Percentiles rank a stretch among this genome's conserved stretches.
Evolutionary conservation across 2,113 vertebrate genomes (phyloP).

Genomic region (Halichoeres trimaculatus): DNA sequence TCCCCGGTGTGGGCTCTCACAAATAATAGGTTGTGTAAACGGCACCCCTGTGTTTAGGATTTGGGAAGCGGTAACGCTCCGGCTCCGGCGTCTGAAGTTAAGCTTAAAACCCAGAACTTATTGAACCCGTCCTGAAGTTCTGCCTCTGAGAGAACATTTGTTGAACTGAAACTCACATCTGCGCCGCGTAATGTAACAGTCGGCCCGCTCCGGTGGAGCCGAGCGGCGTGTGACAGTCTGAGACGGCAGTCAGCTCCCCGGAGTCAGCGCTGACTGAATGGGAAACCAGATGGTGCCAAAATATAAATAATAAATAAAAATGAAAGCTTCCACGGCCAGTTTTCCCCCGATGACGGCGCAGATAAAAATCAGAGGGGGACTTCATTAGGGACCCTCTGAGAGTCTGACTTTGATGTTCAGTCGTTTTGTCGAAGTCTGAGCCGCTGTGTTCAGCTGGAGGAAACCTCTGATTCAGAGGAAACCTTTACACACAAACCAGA

Average conservation of each 20-base stretch:
- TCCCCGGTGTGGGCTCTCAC: not conserved
- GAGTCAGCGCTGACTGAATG: conserved; percentile 4
- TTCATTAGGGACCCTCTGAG: conserved; percentile 41
- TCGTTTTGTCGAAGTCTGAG: conserved; percentile 36
- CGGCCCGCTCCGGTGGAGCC: conserved; percentile 9
- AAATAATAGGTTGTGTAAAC: not conserved
- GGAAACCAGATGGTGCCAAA: conserved; percentile 12
- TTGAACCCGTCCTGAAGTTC: not conserved
- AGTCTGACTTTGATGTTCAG: conserved; percentile 55
- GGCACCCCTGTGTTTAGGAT: not conserved
- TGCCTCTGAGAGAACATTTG: conserved; percentile 11
- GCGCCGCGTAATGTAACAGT: not conserved
- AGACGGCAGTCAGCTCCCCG: conserved; percentile 9
- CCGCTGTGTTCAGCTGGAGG: conserved; percentile 2
- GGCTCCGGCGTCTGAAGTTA: not conserved
- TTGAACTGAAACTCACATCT: conserved; percentile 1
- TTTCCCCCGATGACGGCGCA: not conserved
- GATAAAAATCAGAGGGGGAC: not conserved
- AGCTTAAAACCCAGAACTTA: not conserved
- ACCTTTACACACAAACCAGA: conserved; percentile 8
- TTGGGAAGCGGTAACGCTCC: not conserved
- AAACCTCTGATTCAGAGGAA: conserved; percentile 14
- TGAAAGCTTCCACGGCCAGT: not conserved
- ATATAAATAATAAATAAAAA: not conserved
- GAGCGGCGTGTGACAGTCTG: conserved; percentile 1